Evolutionary conservation across 2,113 vertebrate genomes (phyloP).

Genomic region (Myocastor coypus): DNA sequence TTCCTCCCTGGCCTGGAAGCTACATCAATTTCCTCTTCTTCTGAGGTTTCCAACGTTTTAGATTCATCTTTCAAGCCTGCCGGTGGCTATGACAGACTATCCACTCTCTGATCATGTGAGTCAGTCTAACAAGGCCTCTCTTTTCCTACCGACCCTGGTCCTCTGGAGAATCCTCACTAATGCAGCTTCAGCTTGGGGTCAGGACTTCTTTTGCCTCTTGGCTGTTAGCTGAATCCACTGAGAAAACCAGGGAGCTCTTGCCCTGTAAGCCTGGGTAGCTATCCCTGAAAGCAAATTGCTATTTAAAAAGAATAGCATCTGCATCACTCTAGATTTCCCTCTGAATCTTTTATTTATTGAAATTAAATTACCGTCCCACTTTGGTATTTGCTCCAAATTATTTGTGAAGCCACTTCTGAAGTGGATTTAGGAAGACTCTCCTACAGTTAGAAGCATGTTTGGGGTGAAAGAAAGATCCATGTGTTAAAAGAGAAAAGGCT

Average conservation of each 20-base stretch:
- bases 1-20: not conserved
- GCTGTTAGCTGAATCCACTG: not conserved
- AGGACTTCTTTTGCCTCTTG: not conserved
- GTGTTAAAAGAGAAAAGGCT: not conserved
- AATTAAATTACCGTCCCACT: constrained; percentile 5
- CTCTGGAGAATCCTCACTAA: not conserved
- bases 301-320: not conserved
- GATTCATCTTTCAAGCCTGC: not conserved
- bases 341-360: not conserved
- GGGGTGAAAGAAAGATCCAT: not conserved
- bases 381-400: not conserved
- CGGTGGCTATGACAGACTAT: not conserved
- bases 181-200: not conserved
- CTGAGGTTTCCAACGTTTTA: not conserved
- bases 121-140: not conserved
- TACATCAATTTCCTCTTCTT: not conserved
- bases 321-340: constrained; percentile 3
- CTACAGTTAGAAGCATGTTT: not conserved
- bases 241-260: not conserved
- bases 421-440: not conserved
- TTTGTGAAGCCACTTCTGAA: constrained; percentile 35
- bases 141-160: not conserved
- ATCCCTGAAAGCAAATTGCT: not conserved
- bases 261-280: not conserved
- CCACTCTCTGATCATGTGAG: not conserved